These are phyloP conservation scores for Chiridota heheva DNA, from an alignment of 35 echinoderm and acorn worm species.

Conservation along the genomic window DNA sequence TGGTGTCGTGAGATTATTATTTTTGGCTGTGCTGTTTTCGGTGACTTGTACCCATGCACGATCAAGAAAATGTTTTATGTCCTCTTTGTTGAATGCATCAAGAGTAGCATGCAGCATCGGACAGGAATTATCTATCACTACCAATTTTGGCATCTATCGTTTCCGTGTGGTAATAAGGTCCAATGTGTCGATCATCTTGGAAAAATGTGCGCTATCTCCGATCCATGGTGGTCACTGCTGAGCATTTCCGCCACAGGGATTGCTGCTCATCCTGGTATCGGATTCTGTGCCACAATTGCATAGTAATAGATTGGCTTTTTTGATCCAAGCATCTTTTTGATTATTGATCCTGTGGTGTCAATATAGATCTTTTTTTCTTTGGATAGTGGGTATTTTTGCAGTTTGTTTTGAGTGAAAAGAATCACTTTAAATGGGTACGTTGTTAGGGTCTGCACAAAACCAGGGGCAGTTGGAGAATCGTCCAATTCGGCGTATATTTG, in stretches of 20 bases:
- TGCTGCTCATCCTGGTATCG: neutral
- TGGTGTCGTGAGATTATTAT: no score
- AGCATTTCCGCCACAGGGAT: conserved; percentile 22
- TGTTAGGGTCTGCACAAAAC: neutral
- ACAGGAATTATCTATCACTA: no score
- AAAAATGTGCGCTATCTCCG: neutral
- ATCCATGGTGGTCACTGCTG: conserved; percentile 1
- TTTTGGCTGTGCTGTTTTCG: no score
- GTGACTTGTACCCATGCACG: no score
- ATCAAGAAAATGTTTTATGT: no score
- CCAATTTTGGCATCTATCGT: neutral
- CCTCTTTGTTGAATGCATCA: no score
- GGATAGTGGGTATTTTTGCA: neutral
- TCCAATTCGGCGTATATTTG: no score
- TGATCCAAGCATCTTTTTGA: neutral
- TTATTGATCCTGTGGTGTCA: neutral
- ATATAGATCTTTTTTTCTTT: neutral
- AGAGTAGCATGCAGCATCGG: no score
- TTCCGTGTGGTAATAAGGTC: neutral
- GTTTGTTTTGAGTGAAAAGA: neutral
- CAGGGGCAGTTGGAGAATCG: no score
- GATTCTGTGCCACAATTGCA: neutral
- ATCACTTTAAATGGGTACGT: neutral
- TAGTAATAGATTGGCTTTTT: conserved; percentile 18
- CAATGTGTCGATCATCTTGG: neutral